Conservation (phyloP, 2,797 vertebrate genomes). For the Pangasius mekongensis region DNA sequence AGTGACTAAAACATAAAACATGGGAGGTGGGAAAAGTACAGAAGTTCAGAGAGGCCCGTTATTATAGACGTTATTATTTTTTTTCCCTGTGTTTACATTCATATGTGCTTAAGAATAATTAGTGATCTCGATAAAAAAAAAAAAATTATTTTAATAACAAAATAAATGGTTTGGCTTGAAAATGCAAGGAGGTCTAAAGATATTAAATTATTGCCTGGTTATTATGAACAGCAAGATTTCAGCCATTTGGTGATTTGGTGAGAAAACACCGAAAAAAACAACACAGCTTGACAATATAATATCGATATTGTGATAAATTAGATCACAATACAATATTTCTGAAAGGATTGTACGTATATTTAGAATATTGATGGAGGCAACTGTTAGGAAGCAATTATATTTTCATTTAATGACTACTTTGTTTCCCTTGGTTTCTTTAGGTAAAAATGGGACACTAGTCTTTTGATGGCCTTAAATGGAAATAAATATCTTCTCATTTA, state of each 20-base stretch:
- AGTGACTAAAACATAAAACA: conserved; percentile 42
- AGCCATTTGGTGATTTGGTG: background rate
- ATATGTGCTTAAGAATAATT: background rate
- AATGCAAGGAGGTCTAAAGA: background rate
- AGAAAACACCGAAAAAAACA: background rate
- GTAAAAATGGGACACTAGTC: background rate
- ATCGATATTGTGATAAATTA: background rate
- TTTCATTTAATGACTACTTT: background rate
- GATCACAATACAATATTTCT: background rate
- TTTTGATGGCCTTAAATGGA: background rate
- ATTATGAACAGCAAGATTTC: background rate
- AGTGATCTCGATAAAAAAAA: background rate
- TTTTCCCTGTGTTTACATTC: background rate
- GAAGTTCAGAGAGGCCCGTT: conserved; percentile 32
- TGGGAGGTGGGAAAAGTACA: conserved; percentile 35
- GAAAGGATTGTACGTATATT: background rate
- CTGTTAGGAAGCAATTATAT: background rate
- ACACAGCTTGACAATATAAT: background rate
- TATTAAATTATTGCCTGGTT: background rate
- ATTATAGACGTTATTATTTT: background rate
- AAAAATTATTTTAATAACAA: background rate
- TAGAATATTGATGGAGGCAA: background rate
- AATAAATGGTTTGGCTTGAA: background rate
- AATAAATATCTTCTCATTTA: background rate
- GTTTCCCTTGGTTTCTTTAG: background rate